phyloP scores from a whole-genome alignment of 2,113 vertebrate species.

The Natator depressus region DNA sequence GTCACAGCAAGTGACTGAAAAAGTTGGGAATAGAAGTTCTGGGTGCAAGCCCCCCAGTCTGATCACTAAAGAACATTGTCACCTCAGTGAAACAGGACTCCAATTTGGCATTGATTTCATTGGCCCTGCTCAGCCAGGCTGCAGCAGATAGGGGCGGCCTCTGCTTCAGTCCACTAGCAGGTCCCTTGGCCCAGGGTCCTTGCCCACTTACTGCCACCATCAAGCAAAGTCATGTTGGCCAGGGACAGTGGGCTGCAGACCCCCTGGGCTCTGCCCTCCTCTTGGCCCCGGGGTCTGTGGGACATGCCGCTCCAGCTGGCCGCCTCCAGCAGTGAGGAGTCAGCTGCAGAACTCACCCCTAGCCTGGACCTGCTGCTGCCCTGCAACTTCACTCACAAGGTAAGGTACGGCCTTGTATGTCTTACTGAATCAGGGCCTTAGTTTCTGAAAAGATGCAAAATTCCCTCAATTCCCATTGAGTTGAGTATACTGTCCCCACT shows the following conservation, averaged over 20 bases:
- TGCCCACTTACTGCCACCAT: constrained; percentile 66
- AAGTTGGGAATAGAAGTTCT: background rate
- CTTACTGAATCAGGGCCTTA: background rate
- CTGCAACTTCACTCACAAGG: constrained; percentile 84
- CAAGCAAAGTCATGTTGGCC: constrained; percentile 51
- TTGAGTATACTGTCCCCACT: background rate
- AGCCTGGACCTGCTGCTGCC: constrained; percentile 84
- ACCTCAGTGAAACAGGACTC: background rate
- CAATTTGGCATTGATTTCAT: background rate
- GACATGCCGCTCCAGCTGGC: constrained; percentile 94
- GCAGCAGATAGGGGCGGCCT: background rate
- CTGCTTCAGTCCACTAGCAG: background rate
- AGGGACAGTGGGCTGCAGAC: constrained; percentile 72
- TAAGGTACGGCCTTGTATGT: constrained; percentile 6
- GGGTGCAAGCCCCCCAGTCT: background rate
- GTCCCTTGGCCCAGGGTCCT: constrained; percentile 12
- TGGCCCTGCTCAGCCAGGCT: background rate
- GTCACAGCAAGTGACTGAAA: background rate
- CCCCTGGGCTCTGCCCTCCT: constrained; percentile 87
- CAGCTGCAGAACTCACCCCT: constrained; percentile 81
- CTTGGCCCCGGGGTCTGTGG: constrained; percentile 91
- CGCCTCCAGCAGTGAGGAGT: constrained; percentile 86
- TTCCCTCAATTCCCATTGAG: background rate
- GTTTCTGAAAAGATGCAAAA: background rate
- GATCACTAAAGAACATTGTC: fast-evolving